phyloP scores from a whole-genome alignment of 2,888 invertebrate species.

The Meteorus colon region DNA sequence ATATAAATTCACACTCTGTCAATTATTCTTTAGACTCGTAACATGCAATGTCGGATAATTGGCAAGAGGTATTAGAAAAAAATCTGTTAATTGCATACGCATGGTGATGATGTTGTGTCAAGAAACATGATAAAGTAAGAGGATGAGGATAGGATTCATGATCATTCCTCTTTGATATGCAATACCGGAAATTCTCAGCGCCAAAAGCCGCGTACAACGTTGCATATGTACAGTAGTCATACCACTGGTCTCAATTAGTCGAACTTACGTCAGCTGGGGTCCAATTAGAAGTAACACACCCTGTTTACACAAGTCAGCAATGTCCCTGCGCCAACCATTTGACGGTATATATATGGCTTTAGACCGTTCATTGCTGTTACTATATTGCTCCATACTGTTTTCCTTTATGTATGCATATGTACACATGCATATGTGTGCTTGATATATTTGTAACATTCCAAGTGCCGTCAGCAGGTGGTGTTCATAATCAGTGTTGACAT shows the following conservation, averaged over 20 bases:
- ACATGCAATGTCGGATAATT: not conserved
- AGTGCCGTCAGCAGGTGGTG: slow-evolving; percentile 18
- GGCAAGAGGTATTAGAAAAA: slow-evolving; percentile 2
- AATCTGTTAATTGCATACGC: slow-evolving; percentile 6
- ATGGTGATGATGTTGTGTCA: not conserved
- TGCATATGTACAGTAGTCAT: slow-evolving; percentile 37
- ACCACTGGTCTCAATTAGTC: slow-evolving; percentile 72
- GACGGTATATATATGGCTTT: slow-evolving; percentile 51
- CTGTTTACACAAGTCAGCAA: slow-evolving; percentile 70
- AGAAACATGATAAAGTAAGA: slow-evolving; percentile 17
- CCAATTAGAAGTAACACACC: slow-evolving; percentile 72
- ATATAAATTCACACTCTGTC: too few relatives aligned
- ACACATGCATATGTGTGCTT: slow-evolving; percentile 3
- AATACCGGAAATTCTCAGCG: slow-evolving; percentile 21
- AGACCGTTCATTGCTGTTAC: slow-evolving; percentile 36
- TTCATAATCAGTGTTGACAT: slow-evolving; percentile 35
- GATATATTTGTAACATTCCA: slow-evolving; percentile 23
- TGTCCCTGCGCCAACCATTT: slow-evolving; percentile 36
- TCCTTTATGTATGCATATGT: slow-evolving; percentile 14
- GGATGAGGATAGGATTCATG: slow-evolving; percentile 10
- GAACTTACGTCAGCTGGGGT: slow-evolving; percentile 73
- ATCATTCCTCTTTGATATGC: slow-evolving; percentile 33
- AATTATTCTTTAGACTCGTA: too few relatives aligned
- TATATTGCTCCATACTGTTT: slow-evolving; percentile 27
- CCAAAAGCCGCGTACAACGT: slow-evolving; percentile 33